These are phyloP conservation scores for Dendrolimus pini DNA, from an alignment of 2,888 invertebrate species.

Conservation along the genomic window DNA sequence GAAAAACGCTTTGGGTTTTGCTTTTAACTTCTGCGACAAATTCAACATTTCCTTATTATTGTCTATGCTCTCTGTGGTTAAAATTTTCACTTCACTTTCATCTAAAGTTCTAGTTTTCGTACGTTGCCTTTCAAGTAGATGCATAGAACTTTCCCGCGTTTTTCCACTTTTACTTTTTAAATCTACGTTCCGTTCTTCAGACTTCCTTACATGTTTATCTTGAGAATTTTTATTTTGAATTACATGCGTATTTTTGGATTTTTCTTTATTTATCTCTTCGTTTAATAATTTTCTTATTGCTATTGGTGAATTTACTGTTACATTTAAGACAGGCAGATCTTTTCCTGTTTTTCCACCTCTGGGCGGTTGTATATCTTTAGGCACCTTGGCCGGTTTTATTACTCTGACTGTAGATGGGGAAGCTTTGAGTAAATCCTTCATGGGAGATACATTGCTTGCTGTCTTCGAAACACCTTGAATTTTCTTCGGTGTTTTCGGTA, in stretches of 20 bases:
- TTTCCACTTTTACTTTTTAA: constrained; percentile 10
- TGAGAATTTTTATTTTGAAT: constrained; percentile 6
- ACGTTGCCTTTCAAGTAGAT: constrained; percentile 32
- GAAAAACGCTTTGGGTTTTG: constrained; percentile 60
- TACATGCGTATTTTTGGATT: constrained; percentile 7
- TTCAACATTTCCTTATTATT: constrained; percentile 58
- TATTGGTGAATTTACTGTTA: constrained; percentile 54
- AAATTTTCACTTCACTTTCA: constrained; percentile 58
- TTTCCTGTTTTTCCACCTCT: constrained; percentile 22
- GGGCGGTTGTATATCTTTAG: constrained; percentile 14
- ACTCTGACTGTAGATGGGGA: constrained; percentile 42
- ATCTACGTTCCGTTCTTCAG: constrained; percentile 11
- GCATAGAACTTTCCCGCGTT: constrained; percentile 11
- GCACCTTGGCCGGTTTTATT: constrained; percentile 15
- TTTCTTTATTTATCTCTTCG: constrained; percentile 10
- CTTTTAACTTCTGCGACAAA: constrained; percentile 37
- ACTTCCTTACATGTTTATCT: constrained; percentile 10
- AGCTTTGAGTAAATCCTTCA: constrained; percentile 48
- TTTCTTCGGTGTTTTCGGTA: constrained; percentile 41
- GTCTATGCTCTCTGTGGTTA: constrained; percentile 42
- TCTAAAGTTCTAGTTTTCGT: constrained; percentile 60
- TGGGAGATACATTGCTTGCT: constrained; percentile 36
- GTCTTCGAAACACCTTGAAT: constrained; percentile 17
- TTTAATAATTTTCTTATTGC: constrained; percentile 31
- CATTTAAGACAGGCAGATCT: constrained; percentile 32